These are phyloP conservation scores for Hydrolagus affinis DNA, from an alignment of 2,113 vertebrate genomes.

Conservation along the genomic window DNA sequence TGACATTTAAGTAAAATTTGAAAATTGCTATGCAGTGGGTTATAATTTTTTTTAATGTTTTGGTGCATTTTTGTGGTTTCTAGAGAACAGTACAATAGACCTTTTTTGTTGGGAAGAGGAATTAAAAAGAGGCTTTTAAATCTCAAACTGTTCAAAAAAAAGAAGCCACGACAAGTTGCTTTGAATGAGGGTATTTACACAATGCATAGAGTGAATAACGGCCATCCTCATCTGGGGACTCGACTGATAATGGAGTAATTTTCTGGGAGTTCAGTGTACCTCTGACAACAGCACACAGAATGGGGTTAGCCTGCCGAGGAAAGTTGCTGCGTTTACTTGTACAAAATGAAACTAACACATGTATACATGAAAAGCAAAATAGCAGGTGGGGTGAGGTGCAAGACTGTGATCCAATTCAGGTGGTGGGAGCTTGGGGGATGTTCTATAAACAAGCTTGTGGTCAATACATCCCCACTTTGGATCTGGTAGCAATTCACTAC, in stretches of 20 bases:
- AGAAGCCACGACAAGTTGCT: background rate
- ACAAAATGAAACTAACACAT: too few species aligned
- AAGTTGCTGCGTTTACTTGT: too few species aligned
- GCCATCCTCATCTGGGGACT: too few species aligned
- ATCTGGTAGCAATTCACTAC: background rate
- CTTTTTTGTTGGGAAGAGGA: background rate
- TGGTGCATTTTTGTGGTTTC: background rate
- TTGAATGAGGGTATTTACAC: too few species aligned
- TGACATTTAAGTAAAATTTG: slow-evolving; percentile 16
- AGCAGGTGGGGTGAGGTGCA: background rate
- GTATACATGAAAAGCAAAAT: background rate
- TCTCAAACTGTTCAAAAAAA: background rate
- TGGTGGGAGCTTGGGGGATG: background rate
- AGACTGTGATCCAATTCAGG: background rate
- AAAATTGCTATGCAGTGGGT: slow-evolving; percentile 18
- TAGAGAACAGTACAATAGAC: background rate
- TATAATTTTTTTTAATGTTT: background rate
- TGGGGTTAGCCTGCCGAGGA: too few species aligned
- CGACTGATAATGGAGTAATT: too few species aligned
- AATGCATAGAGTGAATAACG: too few species aligned
- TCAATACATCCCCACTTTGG: background rate
- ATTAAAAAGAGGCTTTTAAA: background rate
- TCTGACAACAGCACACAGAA: too few species aligned
- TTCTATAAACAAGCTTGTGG: background rate
- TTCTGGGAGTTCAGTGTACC: too few species aligned